Evolutionary conservation across 2,888 invertebrate genomes (phyloP), one percentile per base, ranked within the genome.

Genomic region (Acronicta leporina): DNA sequence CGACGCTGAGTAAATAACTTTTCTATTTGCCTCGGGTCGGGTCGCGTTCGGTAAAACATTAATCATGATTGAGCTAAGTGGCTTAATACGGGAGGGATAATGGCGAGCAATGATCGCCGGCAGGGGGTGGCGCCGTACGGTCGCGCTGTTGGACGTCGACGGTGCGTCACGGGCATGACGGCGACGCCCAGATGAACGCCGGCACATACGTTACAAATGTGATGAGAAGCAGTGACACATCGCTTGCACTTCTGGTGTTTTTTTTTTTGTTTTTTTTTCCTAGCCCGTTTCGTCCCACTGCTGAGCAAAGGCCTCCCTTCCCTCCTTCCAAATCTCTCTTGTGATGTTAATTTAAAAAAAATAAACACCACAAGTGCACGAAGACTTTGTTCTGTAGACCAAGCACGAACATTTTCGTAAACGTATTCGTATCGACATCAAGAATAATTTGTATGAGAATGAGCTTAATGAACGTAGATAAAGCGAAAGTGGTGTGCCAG

Each of bases 51-150:
- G 90, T 91, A 88, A 89, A 93, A 91, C 94, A 94, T 94, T 94
- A 95, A 95, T 95, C 95, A 95, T 94, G 94, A 94, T 94, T 92
- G 93, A 94, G 90, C 94, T 94, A 94, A 94, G 95, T 95, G 95
- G 94, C 94, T 94, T 92, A 94, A 94, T 94, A 94, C 91, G 89
- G 89, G 90, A 87, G 90, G 93, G 91, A 92, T 93, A 92, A 93
- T 92, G 91, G 90, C 89, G 86, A 87, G 92, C 92, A 90, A 92
- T 94, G 94, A 92, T 92, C 92, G 89, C 87, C 87, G 84, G 86
- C 86, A 88, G 94, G 91, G 92, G 92, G 91, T 86, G 92, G 90
- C 93, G 94, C 88, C 90, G 85, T 80, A 79, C 80, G 80, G 88
- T 81, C 89, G 92, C 88, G 85, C 90, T 75, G 87, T 85, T 81